A percentile compares a stretch with the other conserved stretches of the same genome.
Conservation (phyloP, 2,113 vertebrate genomes). For the Xiphophorus couchianus region DNA sequence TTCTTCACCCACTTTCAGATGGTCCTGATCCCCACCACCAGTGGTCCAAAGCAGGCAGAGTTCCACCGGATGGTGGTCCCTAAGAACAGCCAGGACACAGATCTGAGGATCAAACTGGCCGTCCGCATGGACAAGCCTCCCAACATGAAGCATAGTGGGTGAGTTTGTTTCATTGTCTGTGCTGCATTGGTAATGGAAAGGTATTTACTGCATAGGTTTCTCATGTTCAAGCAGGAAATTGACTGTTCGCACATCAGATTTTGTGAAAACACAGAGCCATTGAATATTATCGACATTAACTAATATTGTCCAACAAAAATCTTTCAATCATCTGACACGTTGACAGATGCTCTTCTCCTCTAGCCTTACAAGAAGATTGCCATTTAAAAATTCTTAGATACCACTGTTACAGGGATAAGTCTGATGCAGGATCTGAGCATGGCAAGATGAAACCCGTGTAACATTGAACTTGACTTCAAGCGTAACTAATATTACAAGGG, state of each 20-base stretch:
- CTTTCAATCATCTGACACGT: too few relatives aligned
- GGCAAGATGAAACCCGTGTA: too few relatives aligned
- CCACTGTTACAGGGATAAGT: neutral
- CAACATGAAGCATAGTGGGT: conserved; percentile 98
- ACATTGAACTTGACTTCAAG: too few relatives aligned
- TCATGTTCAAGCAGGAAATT: too few relatives aligned
- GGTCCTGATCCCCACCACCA: conserved; percentile 90
- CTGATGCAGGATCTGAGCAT: neutral
- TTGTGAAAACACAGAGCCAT: too few relatives aligned
- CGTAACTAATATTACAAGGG: too few relatives aligned
- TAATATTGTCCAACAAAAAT: too few relatives aligned
- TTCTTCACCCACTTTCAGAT: conserved; percentile 79
- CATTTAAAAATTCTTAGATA: too few relatives aligned
- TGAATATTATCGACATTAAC: too few relatives aligned
- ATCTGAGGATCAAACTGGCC: conserved; percentile 93
- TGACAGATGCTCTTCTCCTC: too few relatives aligned
- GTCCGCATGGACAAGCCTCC: conserved; percentile 97
- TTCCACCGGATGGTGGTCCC: conserved; percentile 93
- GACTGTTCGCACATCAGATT: too few relatives aligned
- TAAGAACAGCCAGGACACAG: conserved; percentile 93
- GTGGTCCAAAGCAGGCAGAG: conserved; percentile 90
- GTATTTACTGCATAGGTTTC: neutral
- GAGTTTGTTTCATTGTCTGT: conserved; percentile 50
- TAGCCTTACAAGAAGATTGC: too few relatives aligned
- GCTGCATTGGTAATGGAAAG: neutral